A percentile compares a stretch with the other conserved stretches of the same genome.
These are phyloP conservation scores for Muraenolepis orangiensis DNA, from an alignment of 2,797 vertebrate species.

Conservation along the genomic window DNA sequence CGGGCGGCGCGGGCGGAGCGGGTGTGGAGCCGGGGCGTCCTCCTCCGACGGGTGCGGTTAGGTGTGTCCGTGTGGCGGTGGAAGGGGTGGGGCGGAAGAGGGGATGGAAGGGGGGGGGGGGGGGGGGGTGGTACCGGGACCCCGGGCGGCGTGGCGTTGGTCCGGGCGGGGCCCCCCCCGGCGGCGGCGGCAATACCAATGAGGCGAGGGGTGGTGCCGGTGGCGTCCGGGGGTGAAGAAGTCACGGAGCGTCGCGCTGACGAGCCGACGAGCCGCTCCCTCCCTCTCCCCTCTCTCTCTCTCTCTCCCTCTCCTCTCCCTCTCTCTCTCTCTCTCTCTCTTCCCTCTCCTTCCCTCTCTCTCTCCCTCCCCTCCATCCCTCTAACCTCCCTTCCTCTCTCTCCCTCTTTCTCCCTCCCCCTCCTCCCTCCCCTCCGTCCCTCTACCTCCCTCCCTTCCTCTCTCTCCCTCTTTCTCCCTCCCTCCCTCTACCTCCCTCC, in stretches of 20 bases:
- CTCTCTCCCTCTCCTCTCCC: too few relatives aligned
- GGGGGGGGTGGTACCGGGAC: slow-evolving; percentile 80
- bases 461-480: not conserved
- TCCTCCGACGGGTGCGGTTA: slow-evolving; percentile 69
- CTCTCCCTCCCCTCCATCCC: slow-evolving; percentile 50
- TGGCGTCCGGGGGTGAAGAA: slow-evolving; percentile 80
- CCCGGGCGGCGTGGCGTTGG: slow-evolving; percentile 86
- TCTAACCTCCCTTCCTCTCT: too few relatives aligned
- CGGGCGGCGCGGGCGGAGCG: too few relatives aligned
- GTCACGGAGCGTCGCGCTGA: slow-evolving; percentile 83
- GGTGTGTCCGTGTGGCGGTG: not conserved
- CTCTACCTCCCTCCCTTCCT: slow-evolving; percentile 57
- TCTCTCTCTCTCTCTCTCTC: not conserved
- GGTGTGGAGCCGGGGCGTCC: slow-evolving; percentile 79
- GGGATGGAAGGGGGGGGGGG: slow-evolving; percentile 85
- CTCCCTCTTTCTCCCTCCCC: too few relatives aligned
- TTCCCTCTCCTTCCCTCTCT: not conserved
- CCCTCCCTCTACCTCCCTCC: too few relatives aligned
- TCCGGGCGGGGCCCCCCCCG: too few relatives aligned
- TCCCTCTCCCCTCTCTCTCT: slow-evolving; percentile 64
- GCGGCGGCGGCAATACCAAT: slow-evolving; percentile 92
- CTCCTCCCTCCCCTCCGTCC: slow-evolving; percentile 81
- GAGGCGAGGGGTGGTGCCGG: slow-evolving; percentile 66
- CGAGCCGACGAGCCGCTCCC: slow-evolving; percentile 65
- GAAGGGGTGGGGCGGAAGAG: slow-evolving; percentile 46